phyloP scores from a whole-genome alignment of 2,113 vertebrate species.

The Eclectus roratus region DNA sequence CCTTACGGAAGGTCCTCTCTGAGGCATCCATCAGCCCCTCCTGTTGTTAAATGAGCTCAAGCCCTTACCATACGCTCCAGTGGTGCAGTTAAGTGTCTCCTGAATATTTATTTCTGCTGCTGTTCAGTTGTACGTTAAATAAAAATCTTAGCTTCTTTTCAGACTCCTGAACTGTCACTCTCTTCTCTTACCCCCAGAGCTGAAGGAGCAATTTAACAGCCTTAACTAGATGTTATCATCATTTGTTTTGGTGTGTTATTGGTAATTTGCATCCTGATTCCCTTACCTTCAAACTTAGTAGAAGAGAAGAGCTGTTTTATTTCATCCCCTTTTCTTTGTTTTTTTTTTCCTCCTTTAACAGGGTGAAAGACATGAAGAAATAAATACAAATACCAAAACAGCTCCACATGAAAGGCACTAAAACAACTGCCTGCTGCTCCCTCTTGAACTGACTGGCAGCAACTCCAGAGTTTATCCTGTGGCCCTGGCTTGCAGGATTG shows the following conservation, averaged over 20 bases:
- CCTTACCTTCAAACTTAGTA: constrained; percentile 57
- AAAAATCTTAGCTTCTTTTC: constrained; percentile 18
- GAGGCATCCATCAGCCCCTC: not conserved
- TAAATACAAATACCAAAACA: constrained; percentile 11
- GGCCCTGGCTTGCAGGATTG: not conserved
- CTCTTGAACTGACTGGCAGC: constrained; percentile 4
- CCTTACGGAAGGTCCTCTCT: not conserved
- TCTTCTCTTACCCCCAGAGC: constrained; percentile 24
- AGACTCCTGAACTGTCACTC: constrained; percentile 11
- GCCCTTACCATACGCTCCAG: not conserved
- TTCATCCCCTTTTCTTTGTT: constrained; percentile 22
- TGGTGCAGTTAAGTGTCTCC: not conserved
- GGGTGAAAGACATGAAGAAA: constrained; percentile 52
- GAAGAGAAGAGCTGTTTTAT: constrained; percentile 41
- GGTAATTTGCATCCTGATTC: constrained; percentile 68
- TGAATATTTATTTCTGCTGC: not conserved
- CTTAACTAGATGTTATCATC: constrained; percentile 67
- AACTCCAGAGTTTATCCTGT: not conserved
- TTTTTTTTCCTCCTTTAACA: not conserved
- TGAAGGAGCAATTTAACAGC: constrained; percentile 54
- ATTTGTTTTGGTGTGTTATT: constrained; percentile 59
- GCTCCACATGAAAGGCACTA: constrained; percentile 14
- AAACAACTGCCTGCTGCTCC: constrained; percentile 20
- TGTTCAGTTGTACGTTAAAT: constrained; percentile 9
- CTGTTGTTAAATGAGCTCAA: not conserved